A percentile compares a stretch with the other conserved stretches of the same genome.
Conservation (phyloP, 2,113 vertebrate species). For the Grallaria varia region DNA sequence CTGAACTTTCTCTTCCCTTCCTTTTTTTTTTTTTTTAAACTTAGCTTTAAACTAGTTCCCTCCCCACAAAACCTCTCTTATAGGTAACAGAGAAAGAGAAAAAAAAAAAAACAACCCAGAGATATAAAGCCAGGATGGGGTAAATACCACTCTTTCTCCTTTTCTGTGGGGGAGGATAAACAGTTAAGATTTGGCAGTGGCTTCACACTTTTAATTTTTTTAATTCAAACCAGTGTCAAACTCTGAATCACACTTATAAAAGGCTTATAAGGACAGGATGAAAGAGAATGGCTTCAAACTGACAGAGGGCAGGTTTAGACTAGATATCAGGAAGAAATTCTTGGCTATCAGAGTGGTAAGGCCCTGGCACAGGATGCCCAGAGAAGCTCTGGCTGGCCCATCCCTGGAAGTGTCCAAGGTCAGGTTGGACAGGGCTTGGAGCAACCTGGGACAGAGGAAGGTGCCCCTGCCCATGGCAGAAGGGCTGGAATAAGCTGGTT, state of each 20-base stretch:
- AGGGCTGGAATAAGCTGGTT: too few relatives aligned
- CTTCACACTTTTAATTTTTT: background rate
- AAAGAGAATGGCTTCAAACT: background rate
- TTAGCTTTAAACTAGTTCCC: background rate
- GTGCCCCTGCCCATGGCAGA: background rate
- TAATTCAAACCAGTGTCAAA: background rate
- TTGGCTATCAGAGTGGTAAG: fast-evolving
- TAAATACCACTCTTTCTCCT: background rate
- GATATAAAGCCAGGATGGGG: background rate
- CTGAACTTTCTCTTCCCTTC: background rate
- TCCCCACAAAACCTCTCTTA: background rate
- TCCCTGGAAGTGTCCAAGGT: background rate
- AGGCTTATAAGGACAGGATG: background rate
- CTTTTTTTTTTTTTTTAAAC: too few relatives aligned
- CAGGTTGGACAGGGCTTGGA: fast-evolving
- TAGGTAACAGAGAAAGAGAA: background rate
- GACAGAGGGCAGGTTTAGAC: background rate
- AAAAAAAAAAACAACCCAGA: background rate
- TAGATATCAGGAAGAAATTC: background rate
- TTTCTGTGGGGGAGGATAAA: background rate
- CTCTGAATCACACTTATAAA: background rate
- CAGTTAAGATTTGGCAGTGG: background rate
- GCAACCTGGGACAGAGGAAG: fast-evolving
- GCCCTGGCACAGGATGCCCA: background rate
- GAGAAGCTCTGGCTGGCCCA: background rate